These are phyloP conservation scores for Harpia harpyja DNA, from an alignment of 2,797 vertebrate species.

Conservation along the genomic window DNA sequence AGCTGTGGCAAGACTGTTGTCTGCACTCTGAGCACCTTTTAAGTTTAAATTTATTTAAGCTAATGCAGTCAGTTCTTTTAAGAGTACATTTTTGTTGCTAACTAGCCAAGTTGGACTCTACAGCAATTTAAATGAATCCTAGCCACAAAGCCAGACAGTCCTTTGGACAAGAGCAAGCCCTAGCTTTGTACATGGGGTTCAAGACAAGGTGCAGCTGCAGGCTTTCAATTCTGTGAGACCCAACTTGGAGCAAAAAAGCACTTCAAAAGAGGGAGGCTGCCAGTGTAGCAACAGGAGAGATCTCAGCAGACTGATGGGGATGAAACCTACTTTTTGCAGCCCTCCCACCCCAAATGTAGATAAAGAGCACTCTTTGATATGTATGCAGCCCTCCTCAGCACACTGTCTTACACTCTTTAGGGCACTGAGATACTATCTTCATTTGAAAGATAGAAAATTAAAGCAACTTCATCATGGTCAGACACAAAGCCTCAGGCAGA, in stretches of 20 bases:
- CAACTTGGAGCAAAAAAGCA: neutral
- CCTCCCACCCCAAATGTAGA: neutral
- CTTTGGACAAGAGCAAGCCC: neutral
- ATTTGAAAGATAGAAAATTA: neutral
- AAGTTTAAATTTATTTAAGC: neutral
- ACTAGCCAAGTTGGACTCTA: neutral
- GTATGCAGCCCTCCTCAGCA: neutral
- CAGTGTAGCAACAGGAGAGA: rapidly evolving
- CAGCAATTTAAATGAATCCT: neutral
- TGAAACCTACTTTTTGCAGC: neutral
- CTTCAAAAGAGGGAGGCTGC: neutral
- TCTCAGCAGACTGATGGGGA: neutral
- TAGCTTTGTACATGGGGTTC: neutral
- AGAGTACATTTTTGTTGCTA: neutral
- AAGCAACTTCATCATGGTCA: neutral
- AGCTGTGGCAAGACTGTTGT: too few species aligned
- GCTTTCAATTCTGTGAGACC: neutral
- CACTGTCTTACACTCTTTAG: neutral
- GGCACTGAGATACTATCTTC: neutral
- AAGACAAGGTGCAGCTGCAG: neutral
- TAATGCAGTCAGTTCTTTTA: neutral
- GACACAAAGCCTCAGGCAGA: neutral
- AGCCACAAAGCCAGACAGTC: neutral
- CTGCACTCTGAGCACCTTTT: neutral
- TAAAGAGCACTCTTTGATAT: neutral